phyloP scores from a whole-genome alignment of 2,888 invertebrate genomes.

The Anthrax anthrax region DNA sequence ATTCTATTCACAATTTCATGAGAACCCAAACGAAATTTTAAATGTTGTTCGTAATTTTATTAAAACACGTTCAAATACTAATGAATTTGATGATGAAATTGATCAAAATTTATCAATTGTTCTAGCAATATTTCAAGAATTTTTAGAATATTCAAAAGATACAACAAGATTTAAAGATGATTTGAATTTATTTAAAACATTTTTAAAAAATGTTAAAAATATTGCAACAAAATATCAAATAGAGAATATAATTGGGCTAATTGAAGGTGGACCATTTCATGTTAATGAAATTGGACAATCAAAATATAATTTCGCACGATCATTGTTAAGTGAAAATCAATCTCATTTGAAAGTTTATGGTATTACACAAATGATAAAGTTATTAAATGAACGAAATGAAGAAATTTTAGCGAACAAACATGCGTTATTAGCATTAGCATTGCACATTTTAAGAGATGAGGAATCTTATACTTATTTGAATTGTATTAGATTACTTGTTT shows the following conservation, averaged over 20 bases:
- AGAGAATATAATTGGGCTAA: conserved; percentile 14
- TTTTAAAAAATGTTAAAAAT: conserved; percentile 14
- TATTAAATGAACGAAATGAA: conserved; percentile 21
- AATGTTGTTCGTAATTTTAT: conserved; percentile 20
- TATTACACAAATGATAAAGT: conserved; percentile 24
- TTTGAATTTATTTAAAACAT: conserved; percentile 11
- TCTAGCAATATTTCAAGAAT: conserved; percentile 21
- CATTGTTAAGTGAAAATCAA: conserved; percentile 22
- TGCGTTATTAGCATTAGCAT: conserved; percentile 25
- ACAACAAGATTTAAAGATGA: conserved; percentile 13
- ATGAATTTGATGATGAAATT: conserved; percentile 14
- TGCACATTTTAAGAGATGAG: conserved; percentile 23
- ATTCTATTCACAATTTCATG: conserved; percentile 23
- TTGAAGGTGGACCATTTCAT: conserved; percentile 10
- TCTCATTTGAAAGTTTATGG: conserved; percentile 30
- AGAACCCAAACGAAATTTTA: conserved; percentile 22
- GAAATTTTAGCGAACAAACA: conserved; percentile 23
- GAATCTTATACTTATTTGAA: conserved; percentile 34
- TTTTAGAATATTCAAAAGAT: conserved; percentile 18
- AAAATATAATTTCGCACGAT: conserved; percentile 18
- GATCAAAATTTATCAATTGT: conserved; percentile 10
- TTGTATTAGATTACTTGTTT: conserved; percentile 27
- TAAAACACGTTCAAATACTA: conserved; percentile 17
- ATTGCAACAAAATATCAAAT: conserved; percentile 17
- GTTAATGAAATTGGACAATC: not conserved